Conservation (phyloP, 2,797 vertebrate genomes). For the Enteromius viviparus region DNA sequence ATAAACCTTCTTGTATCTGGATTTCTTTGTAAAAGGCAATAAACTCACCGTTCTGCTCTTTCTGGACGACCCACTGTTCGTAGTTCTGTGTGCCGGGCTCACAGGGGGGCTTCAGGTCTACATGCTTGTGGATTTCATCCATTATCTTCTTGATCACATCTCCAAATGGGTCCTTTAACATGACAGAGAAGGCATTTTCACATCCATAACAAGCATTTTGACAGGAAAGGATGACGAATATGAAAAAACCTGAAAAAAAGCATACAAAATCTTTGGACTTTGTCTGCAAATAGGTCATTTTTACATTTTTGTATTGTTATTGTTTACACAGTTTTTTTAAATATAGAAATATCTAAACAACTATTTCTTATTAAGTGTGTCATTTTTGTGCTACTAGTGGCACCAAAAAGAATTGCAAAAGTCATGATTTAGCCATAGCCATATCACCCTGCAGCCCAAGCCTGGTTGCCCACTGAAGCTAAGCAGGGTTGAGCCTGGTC, state of each 20-base stretch:
- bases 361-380: neutral
- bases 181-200: neutral
- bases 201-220: too few relatives aligned
- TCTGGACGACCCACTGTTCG: constrained; percentile 91
- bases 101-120: constrained; percentile 76
- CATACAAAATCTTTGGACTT: too few relatives aligned
- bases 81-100: constrained; percentile 92
- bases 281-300: too few relatives aligned
- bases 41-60: constrained; percentile 83
- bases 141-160: constrained; percentile 89
- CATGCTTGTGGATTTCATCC: constrained; percentile 85
- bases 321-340: neutral
- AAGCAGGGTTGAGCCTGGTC: too few relatives aligned
- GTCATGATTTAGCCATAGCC: neutral
- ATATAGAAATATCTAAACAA: neutral
- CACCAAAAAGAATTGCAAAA: neutral
- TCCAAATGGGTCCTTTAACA: constrained; percentile 91
- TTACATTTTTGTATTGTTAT: neutral
- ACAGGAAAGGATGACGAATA: too few relatives aligned
- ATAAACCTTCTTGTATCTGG: neutral
- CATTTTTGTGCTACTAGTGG: neutral
- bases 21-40: neutral
- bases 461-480: too few relatives aligned
- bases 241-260: too few relatives aligned
- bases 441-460: too few relatives aligned